Evolutionary conservation across 2,797 vertebrate species (phyloP).

Genomic region (Sarcophilus harrisii): DNA sequence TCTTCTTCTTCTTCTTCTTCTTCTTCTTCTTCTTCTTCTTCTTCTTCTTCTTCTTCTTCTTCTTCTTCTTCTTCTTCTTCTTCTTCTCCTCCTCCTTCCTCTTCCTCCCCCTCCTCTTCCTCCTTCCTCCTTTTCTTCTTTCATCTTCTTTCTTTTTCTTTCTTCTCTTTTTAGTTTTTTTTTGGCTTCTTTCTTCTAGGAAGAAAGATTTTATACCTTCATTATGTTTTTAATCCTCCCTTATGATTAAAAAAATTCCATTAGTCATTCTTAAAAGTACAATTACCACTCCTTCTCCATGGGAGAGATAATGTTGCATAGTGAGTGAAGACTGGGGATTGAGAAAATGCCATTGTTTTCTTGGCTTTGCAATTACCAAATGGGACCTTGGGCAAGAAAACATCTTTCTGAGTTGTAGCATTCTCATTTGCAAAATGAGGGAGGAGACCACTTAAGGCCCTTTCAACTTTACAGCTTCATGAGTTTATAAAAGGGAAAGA

Average conservation of each 20-base stretch:
- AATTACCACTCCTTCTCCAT: neutral
- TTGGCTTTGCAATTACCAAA: neutral
- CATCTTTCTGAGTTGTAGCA: neutral
- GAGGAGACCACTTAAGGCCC: neutral
- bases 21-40: no score
- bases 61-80: no score
- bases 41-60: no score
- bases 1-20: no score
- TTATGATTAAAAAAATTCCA: neutral
- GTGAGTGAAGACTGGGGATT: neutral
- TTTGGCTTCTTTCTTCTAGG: neutral
- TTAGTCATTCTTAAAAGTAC: neutral
- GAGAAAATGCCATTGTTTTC: neutral
- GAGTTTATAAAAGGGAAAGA: neutral
- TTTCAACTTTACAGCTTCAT: neutral
- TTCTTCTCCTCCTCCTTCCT: no score
- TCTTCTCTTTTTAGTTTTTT: neutral
- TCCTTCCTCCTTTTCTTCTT: no score
- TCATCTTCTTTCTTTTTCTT: no score
- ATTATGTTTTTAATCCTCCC: neutral
- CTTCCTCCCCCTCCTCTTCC: no score
- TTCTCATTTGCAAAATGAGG: neutral
- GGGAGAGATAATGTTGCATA: neutral
- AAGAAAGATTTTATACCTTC: no score
- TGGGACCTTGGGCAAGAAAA: neutral